Evolutionary conservation across 2,113 vertebrate genomes (phyloP), one percentile per base, ranked within the genome.

Genomic region (Jacana jacana): DNA sequence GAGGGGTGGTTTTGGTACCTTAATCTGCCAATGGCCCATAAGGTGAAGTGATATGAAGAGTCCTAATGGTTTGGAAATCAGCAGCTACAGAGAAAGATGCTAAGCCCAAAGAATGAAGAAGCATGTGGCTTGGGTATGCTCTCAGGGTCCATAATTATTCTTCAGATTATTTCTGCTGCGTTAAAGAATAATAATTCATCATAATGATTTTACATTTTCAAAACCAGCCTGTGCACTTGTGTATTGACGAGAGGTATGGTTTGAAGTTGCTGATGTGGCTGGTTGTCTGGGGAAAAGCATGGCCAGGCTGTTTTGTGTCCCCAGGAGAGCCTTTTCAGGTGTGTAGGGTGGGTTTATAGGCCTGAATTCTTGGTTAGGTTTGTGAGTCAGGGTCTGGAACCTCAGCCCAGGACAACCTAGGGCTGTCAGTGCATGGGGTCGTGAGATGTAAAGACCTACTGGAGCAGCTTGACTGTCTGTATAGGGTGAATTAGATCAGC

Each of bases 391-490:
- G 23, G 33, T 73, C 51, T 44, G 1, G 0, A 60, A 60, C 7
- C 42, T 82, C 42, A 68, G 35, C 3, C 2, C 37, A 33, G 46
- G 27, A 78, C 39, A 77, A 35, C 19, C 20, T 28, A 16, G 18
- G 35, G 33, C 20, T 78, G 49, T 30, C 18, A 20, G 69, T 30
- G n/a, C n/a, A 3, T 27, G 11, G 18, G 17, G 30, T 35, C 5
- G 2, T 19, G 13, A 1, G 1, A 23, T 3, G 1, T 52, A 9
- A 35, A n/a, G 42, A 73, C 13, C 7, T 37, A 40, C 44, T 30
- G 46, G n/a, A 71, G 27, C 44, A 81, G 48, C 42, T 28, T 58
- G 66, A 16, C 16, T 61, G 24, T 49, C n/a, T n/a, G 24, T 49
- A 33, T 8, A 40, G 65, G 27, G 25, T 68, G 28, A 71, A n/a